Conservation (phyloP, 2,797 vertebrate genomes). For the Lagodon rhomboides region DNA sequence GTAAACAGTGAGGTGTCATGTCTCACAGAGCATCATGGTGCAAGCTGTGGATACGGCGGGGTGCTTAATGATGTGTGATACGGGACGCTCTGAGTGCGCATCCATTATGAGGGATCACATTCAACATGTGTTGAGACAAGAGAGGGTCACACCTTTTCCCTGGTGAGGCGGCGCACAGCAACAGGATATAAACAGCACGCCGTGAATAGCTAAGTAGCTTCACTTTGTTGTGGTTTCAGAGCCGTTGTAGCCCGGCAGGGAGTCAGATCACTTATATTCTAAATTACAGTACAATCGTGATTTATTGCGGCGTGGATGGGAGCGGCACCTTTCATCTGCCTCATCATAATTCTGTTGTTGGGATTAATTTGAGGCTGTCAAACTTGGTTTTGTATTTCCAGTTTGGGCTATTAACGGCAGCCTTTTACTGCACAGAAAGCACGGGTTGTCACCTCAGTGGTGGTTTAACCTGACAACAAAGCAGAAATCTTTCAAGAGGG, state of each 20-base stretch:
- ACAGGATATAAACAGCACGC: slow-evolving; percentile 61
- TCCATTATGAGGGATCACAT: slow-evolving; percentile 67
- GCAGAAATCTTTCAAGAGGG: too few species aligned
- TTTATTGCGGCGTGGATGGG: background rate
- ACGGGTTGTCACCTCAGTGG: too few species aligned
- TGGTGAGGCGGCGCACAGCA: slow-evolving; percentile 49
- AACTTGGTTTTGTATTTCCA: background rate
- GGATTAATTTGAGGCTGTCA: background rate
- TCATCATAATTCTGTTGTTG: background rate
- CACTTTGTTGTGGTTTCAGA: slow-evolving; percentile 33
- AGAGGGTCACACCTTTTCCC: slow-evolving; percentile 57
- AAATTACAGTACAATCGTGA: background rate
- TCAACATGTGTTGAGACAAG: slow-evolving; percentile 58
- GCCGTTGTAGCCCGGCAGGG: slow-evolving; percentile 6
- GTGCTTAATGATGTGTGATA: slow-evolving; percentile 67
- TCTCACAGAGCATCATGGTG: slow-evolving; percentile 35
- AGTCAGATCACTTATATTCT: background rate
- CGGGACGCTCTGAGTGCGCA: slow-evolving; percentile 31
- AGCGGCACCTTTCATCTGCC: background rate
- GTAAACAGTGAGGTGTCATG: slow-evolving; percentile 66
- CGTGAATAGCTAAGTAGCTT: slow-evolving; percentile 36
- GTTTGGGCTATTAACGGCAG: background rate
- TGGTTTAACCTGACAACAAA: too few species aligned
- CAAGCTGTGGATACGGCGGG: slow-evolving; percentile 32
- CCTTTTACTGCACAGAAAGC: background rate